Evolutionary conservation across 1,140 invertebrate species (phyloP), one percentile per base, ranked within the genome.

Genomic region (Leptinotarsa lineolata): DNA sequence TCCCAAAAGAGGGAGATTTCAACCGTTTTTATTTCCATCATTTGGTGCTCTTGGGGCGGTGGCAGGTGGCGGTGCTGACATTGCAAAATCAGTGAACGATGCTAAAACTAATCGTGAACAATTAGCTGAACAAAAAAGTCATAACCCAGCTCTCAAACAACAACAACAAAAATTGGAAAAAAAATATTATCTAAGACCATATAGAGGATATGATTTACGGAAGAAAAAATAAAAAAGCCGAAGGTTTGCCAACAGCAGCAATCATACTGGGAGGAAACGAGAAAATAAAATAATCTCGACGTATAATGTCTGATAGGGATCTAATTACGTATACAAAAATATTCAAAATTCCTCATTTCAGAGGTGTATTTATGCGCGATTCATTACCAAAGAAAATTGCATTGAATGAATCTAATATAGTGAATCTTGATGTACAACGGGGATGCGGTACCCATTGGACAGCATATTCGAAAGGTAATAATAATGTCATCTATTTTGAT

Each of bases 401-500:
- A 54, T 64, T 48, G 65, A 76, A 77, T 67, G 81, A 85, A 82
- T 81, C 78, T 75, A 80, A 75, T 69, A 81, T 85, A 61, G 30
- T 83, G 20, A 84, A 83, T 78, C 78, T 83, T 70, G 83, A 84
- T 76, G 67, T 63, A 58, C 67, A 44, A 21, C 60, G 74, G 24
- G 81, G 81, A 70, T n/a, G 46, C 68, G 80, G 83, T 63, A 83
- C 82, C 61, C 83, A 84, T 79, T 84, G 83, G 83, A 81, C 83
- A 77, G 80, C 82, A 61, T 83, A 83, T 74, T 77, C 74, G 45
- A 84, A 84, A 77, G 20, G 74, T 45, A 72, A 76, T 54, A 76
- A 77, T 71, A 75, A 68, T 22, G 63, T 74, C 6, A 18, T 72
- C 11, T 80, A 80, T 73, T 78, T 76, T 69, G 77, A 84, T 77